Percentiles rank a stretch among this genome's conserved stretches.
These are phyloP conservation scores for Lysiphlebus fabarum DNA, from an alignment of 1,140 invertebrate species.

Conservation along the genomic window DNA sequence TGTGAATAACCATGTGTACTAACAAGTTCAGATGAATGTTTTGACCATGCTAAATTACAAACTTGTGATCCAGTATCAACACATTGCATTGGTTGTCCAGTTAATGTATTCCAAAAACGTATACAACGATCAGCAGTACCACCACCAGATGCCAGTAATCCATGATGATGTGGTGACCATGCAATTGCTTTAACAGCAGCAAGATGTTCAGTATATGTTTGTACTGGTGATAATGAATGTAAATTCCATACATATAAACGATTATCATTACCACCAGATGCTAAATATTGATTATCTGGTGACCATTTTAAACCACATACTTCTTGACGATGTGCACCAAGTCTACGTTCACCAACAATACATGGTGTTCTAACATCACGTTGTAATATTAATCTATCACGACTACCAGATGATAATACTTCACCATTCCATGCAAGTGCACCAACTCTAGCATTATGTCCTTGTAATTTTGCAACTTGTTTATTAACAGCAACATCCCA, in stretches of 20 bases:
- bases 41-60: slow-evolving; percentile 99
- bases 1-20: slow-evolving; percentile 99
- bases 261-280: slow-evolving; percentile 99
- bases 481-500: slow-evolving; percentile 97
- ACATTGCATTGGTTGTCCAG: slow-evolving; percentile 98
- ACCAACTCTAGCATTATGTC: slow-evolving; percentile 89
- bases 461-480: slow-evolving; percentile 83
- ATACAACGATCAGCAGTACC: slow-evolving; percentile 98
- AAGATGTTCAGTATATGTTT: slow-evolving; percentile 96
- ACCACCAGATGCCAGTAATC: slow-evolving; percentile 93
- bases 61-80: slow-evolving; percentile 99
- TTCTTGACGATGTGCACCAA: slow-evolving; percentile 94
- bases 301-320: slow-evolving; percentile 99
- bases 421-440: slow-evolving; percentile 98
- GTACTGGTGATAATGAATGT: slow-evolving; percentile 82
- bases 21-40: slow-evolving; percentile 95
- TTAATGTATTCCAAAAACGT: slow-evolving; percentile 98
- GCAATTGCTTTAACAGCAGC: slow-evolving; percentile 99
- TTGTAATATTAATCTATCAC: slow-evolving; percentile 92
- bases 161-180: slow-evolving; percentile 99
- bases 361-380: slow-evolving; percentile 88
- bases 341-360: slow-evolving; percentile 69
- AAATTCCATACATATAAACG: slow-evolving; percentile 97
- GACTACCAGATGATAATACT: slow-evolving; percentile 91
- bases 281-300: slow-evolving; percentile 96